phyloP scores from a whole-genome alignment of 2,888 invertebrate species.

The Synanthedon andrenaeformis region DNA sequence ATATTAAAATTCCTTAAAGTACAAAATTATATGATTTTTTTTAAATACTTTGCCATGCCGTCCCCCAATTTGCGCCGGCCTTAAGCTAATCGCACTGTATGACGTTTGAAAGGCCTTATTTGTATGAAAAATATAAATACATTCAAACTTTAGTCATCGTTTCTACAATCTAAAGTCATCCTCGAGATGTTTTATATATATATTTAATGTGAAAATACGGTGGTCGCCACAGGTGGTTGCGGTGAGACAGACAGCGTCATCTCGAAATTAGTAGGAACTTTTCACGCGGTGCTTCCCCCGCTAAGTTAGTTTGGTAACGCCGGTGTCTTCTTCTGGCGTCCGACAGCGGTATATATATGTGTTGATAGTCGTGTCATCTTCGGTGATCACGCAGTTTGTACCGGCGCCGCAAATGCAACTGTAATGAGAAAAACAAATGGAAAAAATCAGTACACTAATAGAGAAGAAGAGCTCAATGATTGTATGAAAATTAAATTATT shows the following conservation, averaged over 20 bases:
- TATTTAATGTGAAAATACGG: background rate
- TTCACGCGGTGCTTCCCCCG: conserved; percentile 16
- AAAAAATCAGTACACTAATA: background rate
- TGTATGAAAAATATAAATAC: no score
- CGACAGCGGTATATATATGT: conserved; percentile 22
- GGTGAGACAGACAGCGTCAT: background rate
- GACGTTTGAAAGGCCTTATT: background rate
- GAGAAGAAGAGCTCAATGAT: no score
- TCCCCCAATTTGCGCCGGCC: background rate
- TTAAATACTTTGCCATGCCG: no score
- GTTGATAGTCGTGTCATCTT: conserved; percentile 14
- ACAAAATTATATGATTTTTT: no score
- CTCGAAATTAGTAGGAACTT: background rate
- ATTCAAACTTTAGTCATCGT: no score
- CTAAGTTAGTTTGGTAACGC: background rate
- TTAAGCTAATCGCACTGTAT: background rate
- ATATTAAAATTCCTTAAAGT: no score
- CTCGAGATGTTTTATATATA: no score
- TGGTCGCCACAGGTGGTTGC: background rate
- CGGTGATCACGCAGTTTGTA: conserved; percentile 13
- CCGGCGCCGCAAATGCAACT: conserved; percentile 28
- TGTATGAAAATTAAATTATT: no score
- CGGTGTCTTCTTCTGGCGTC: conserved; percentile 1
- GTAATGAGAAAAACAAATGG: conserved; percentile 10
- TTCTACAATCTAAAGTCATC: no score